A percentile compares a stretch with the other conserved stretches of the same genome.
phyloP scores from a whole-genome alignment of 2,797 vertebrate genomes.

The Argentina silus region DNA sequence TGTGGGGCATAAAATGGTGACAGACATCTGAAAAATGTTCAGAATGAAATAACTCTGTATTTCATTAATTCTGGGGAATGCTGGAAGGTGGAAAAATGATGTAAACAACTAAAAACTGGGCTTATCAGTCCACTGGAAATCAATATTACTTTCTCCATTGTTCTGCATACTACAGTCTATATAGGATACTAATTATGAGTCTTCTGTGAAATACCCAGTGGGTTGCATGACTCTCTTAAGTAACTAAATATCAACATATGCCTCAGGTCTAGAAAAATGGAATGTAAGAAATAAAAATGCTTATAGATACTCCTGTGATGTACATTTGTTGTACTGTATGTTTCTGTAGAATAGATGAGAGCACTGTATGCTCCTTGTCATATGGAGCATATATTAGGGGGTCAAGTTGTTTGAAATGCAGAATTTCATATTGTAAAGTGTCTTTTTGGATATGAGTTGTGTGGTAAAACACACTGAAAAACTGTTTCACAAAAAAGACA shows the following conservation, averaged over 20 bases:
- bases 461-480: no score
- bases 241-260: background rate
- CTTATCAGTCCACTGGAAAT: background rate
- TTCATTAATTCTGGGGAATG: background rate
- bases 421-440: no score
- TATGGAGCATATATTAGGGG: no score
- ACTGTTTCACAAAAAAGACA: no score
- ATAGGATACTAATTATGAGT: background rate
- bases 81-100: background rate
- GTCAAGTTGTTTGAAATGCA: no score
- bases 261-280: background rate
- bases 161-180: background rate
- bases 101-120: background rate
- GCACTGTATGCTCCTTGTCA: no score
- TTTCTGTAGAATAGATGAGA: no score
- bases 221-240: background rate
- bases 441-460: no score
- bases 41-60: background rate
- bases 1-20: background rate
- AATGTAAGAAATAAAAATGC: background rate
- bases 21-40: background rate
- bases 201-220: background rate
- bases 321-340: no score
- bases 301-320: no score
- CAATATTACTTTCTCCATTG: background rate